Evolutionary conservation across 2,113 vertebrate genomes (phyloP), one percentile per base, ranked within the genome.

Genomic region (Nothoprocta perdicaria): DNA sequence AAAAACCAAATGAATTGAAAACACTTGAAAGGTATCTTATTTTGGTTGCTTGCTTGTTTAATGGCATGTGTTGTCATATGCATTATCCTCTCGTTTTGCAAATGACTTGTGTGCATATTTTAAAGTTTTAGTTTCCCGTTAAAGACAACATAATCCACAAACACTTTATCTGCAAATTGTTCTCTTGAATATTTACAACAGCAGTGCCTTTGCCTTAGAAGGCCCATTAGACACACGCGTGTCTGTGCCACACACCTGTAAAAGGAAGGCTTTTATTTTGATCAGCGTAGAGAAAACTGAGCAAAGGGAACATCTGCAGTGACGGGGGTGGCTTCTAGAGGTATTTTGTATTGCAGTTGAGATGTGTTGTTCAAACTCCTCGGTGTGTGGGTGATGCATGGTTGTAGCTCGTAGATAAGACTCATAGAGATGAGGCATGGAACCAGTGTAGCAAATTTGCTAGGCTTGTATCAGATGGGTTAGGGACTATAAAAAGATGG

Each of bases 1-100:
- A 38, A 24, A 58, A 50, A 66, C 27, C 19, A 73, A 81, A 61
- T 72, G 14, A 16, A 29, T 67, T 81, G 38, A 55, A 55, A 33
- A 67, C 21, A 19, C 3, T 69, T 38, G 27, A 26, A 84, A 76
- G 19, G 16, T 65, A 27, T 41, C 33, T 62, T 26, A n/a, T 10
- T 57, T 73, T 4, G 4, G 13, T 33, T 57, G 23, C 0, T 1
- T 67, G 24, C 17, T 22, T 67, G 18, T 38, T 67, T 1, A 5
- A 21, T 72, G 29, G 17, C 14, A 10, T 46, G 22, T 52, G 21
- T 43, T 77, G 68, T 31, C 1, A 0, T 21, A 9, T 24, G 24
- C 14, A 1, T 38, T 67, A 52, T 24, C 53, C 27, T 89, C 31
- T 63, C 68, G 8, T 43, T 80, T 89, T 61, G 38, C 61, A 62